Evolutionary conservation across 1,140 invertebrate genomes (phyloP).

Genomic region (Brachionus koreanus): DNA sequence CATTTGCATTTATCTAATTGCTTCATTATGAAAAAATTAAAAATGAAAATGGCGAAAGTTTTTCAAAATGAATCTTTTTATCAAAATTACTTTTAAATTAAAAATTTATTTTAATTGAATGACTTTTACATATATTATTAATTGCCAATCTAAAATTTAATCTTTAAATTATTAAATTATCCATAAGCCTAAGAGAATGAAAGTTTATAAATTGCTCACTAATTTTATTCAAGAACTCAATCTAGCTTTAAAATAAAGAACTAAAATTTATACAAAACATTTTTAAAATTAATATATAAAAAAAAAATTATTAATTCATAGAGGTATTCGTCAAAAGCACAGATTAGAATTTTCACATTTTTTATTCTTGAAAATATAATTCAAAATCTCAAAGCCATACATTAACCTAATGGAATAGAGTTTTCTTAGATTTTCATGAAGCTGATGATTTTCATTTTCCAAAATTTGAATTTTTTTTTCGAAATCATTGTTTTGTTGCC

Average conservation of each 20-base stretch:
- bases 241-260: background rate
- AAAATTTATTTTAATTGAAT: no score
- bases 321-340: background rate
- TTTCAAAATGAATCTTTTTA: no score
- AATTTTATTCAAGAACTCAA: background rate
- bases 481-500: background rate
- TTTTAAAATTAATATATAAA: background rate
- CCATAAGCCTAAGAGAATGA: no score
- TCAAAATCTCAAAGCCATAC: slow-evolving; percentile 16
- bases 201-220: no score
- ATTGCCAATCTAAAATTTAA: no score
- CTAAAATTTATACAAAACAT: background rate
- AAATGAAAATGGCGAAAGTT: background rate
- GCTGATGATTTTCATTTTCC: background rate
- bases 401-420: background rate
- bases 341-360: background rate
- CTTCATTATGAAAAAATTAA: background rate
- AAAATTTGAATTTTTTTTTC: background rate
- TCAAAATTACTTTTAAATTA: no score
- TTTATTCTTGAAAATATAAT: background rate
- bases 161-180: no score
- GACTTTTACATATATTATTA: no score
- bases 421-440: background rate
- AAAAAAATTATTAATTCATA: background rate
- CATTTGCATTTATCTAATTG: background rate